phyloP scores from a whole-genome alignment of 1,140 invertebrate genomes.

The Tachypleus tridentatus region DNA sequence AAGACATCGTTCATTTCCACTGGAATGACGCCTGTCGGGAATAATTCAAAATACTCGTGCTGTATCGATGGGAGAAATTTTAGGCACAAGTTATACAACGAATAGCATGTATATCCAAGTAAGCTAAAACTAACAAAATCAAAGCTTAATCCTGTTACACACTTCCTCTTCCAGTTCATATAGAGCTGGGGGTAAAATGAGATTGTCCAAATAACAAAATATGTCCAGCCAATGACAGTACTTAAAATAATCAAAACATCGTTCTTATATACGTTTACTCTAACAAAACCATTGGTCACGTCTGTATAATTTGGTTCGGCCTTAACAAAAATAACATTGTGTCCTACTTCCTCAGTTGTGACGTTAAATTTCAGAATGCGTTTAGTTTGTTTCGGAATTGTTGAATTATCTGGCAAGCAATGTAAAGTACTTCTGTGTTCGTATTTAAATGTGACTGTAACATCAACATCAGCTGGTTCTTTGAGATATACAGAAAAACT shows the following conservation, averaged over 20 bases:
- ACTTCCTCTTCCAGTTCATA: too few relatives aligned
- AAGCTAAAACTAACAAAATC: too few relatives aligned
- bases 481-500: too few relatives aligned
- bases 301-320: constrained; percentile 6
- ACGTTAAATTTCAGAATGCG: constrained; percentile 4
- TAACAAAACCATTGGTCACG: constrained; percentile 47
- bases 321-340: constrained; percentile 16
- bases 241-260: constrained; percentile 56
- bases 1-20: too few relatives aligned
- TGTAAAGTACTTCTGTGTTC: constrained; percentile 11
- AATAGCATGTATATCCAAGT: too few relatives aligned
- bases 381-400: constrained; percentile 6
- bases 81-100: too few relatives aligned
- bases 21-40: too few relatives aligned
- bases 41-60: constrained; percentile 9
- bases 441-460: constrained; percentile 6
- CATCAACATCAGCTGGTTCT: too few relatives aligned
- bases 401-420: constrained; percentile 5
- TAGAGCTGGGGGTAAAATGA: too few relatives aligned
- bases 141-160: too few relatives aligned
- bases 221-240: constrained; percentile 44
- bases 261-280: constrained; percentile 57
- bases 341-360: constrained; percentile 12
- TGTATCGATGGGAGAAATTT: too few relatives aligned
- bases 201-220: too few relatives aligned